Evolutionary conservation across 2,113 vertebrate genomes (phyloP).

Genomic region (Lagopus muta): DNA sequence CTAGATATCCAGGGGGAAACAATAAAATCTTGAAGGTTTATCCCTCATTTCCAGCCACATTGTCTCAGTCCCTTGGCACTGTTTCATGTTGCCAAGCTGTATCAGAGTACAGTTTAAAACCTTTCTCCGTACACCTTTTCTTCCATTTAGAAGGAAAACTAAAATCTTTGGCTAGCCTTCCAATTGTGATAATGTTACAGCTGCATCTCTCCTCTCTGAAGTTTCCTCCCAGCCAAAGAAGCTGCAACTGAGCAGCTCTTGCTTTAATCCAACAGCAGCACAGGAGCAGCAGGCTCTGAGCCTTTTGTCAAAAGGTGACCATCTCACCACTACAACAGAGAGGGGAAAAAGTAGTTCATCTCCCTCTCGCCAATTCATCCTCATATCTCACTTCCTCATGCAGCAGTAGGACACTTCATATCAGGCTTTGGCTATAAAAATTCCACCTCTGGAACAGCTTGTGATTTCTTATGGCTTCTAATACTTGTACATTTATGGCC

Average conservation of each 20-base stretch:
- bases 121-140: background rate
- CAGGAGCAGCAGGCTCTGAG: background rate
- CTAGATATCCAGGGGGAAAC: background rate
- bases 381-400: background rate
- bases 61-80: background rate
- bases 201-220: background rate
- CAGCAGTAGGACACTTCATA: background rate
- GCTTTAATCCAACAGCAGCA: background rate
- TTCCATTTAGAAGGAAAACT: background rate
- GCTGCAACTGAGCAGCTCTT: background rate
- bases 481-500: background rate
- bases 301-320: background rate
- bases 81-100: background rate
- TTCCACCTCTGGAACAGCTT: background rate
- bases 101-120: background rate
- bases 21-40: background rate
- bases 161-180: background rate
- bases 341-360: background rate
- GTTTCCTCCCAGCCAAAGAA: background rate
- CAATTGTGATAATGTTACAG: background rate
- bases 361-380: background rate
- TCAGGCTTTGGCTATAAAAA: background rate
- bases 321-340: background rate
- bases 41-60: background rate
- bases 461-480: background rate